Conservation (phyloP, 2,888 invertebrate genomes). For the Melanophora roralis region DNA sequence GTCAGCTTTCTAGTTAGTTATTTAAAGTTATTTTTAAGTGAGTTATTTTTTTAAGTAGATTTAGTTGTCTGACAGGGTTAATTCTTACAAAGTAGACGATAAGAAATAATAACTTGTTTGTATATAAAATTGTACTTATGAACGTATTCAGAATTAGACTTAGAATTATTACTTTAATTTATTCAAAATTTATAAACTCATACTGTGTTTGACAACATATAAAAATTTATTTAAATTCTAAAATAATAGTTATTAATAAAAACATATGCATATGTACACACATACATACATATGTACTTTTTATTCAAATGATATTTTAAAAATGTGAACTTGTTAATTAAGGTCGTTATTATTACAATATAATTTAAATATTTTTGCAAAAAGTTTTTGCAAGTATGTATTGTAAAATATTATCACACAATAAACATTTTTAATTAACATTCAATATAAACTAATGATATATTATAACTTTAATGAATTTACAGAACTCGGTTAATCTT, state of each 20-base stretch:
- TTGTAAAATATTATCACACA: background rate
- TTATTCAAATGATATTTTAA: conserved; percentile 44
- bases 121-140: too few relatives aligned
- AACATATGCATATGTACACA: background rate
- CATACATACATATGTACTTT: too few relatives aligned
- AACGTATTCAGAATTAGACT: background rate
- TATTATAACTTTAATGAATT: too few relatives aligned
- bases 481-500: too few relatives aligned
- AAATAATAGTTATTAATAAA: background rate
- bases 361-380: conserved; percentile 27
- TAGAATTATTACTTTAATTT: background rate
- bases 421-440: background rate
- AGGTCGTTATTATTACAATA: conserved; percentile 50
- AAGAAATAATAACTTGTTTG: too few relatives aligned
- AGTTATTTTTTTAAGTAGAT: too few relatives aligned
- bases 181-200: conserved; percentile 1
- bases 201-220: conserved; percentile 10
- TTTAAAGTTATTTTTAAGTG: too few relatives aligned
- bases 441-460: conserved; percentile 7
- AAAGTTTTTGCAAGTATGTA: background rate
- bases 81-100: too few relatives aligned
- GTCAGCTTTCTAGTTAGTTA: too few relatives aligned
- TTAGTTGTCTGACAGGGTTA: too few relatives aligned
- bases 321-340: conserved; percentile 54
- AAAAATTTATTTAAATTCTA: background rate